Evolutionary conservation across 2,797 vertebrate genomes (phyloP).

Genomic region (Clamator glandarius): DNA sequence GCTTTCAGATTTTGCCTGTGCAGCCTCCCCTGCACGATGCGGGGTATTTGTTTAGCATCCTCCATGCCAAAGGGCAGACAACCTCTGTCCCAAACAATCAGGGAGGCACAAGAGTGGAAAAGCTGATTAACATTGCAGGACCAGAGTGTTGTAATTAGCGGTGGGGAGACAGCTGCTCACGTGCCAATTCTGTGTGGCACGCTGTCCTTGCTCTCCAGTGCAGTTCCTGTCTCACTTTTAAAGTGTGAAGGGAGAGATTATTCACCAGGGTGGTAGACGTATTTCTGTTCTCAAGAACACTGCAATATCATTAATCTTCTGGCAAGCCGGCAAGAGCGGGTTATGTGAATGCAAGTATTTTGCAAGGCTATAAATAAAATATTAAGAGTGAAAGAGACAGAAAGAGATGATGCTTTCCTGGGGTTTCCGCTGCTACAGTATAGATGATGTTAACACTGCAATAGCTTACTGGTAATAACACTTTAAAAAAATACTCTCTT

Average conservation of each 20-base stretch:
- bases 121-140: constrained; percentile 40
- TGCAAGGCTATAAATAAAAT: constrained; percentile 79
- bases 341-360: constrained; percentile 78
- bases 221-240: constrained; percentile 66
- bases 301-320: constrained; percentile 79
- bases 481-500: constrained; percentile 50
- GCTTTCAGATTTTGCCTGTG: fast-evolving
- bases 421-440: constrained; percentile 49
- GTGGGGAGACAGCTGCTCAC: constrained; percentile 24
- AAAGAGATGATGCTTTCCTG: constrained; percentile 68
- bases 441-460: constrained; percentile 44
- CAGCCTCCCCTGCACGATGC: not conserved
- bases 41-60: not conserved
- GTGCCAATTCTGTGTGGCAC: constrained; percentile 44
- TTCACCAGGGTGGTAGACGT: constrained; percentile 73
- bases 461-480: constrained; percentile 65
- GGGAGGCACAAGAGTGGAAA: not conserved
- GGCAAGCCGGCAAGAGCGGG: constrained; percentile 69
- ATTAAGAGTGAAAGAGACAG: constrained; percentile 74
- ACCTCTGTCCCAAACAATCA: not conserved
- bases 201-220: constrained; percentile 61
- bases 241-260: constrained; percentile 72
- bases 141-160: constrained; percentile 51
- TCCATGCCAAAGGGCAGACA: fast-evolving
- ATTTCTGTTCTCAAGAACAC: constrained; percentile 79